These are phyloP conservation scores for Microctonus hyperodae DNA, from an alignment of 2,888 invertebrate species.

Conservation along the genomic window DNA sequence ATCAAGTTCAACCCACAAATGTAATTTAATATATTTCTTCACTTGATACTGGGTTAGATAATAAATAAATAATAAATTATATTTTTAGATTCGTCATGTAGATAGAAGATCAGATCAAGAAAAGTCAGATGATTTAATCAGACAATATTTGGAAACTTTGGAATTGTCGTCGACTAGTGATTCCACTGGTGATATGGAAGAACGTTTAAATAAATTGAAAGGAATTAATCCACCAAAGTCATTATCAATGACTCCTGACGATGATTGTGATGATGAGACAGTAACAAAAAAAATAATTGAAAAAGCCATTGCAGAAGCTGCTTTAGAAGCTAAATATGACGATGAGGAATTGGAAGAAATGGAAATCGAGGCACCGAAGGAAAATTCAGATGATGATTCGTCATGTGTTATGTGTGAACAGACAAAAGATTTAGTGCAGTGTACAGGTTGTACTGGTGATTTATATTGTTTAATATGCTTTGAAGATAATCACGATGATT, in stretches of 20 bases:
- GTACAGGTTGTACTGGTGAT: slow-evolving; percentile 80
- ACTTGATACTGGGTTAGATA: too few relatives aligned
- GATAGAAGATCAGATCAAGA: slow-evolving; percentile 74
- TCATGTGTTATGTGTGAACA: slow-evolving; percentile 89
- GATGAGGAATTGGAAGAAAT: slow-evolving; percentile 48
- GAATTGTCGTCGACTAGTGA: slow-evolving; percentile 63
- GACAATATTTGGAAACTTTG: slow-evolving; percentile 64
- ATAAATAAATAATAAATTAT: background rate
- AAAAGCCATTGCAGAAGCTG: slow-evolving; percentile 64
- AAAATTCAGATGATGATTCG: slow-evolving; percentile 64
- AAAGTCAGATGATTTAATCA: slow-evolving; percentile 75
- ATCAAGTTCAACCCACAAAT: slow-evolving; percentile 42
- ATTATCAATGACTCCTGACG: slow-evolving; percentile 42
- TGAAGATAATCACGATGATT: slow-evolving; percentile 73
- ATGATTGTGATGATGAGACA: slow-evolving; percentile 61
- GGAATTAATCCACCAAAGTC: slow-evolving; percentile 58
- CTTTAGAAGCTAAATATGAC: slow-evolving; percentile 62
- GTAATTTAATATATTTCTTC: too few relatives aligned
- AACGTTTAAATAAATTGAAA: slow-evolving; percentile 65
- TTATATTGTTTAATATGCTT: slow-evolving; percentile 82
- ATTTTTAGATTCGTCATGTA: slow-evolving; percentile 53
- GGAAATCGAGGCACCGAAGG: slow-evolving; percentile 42
- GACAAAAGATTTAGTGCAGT: slow-evolving; percentile 73
- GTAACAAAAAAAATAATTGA: slow-evolving; percentile 57
- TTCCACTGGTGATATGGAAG: slow-evolving; percentile 57